Base-by-base conservation (phyloP, 2,888 invertebrate species). In the Andrena hattorfiana region DNA sequence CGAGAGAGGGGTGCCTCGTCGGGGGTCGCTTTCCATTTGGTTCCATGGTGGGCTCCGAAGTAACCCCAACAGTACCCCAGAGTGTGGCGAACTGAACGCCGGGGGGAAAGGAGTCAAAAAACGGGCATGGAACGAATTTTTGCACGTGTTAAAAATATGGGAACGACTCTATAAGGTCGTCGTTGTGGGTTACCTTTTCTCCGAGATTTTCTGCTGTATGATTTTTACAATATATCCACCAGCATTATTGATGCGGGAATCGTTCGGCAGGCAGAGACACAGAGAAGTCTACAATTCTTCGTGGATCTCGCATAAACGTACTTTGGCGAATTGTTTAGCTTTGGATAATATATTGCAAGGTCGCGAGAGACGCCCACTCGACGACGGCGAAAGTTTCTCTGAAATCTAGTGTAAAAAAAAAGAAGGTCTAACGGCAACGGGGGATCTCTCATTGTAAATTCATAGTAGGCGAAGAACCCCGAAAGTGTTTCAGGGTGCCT, bases 61-160 rank as follows among this genome's bases (percentile, higher is more conserved):
- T 85, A 85, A 89, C 88, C 86, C 86, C 85, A 85, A 83, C 80
- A 77, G 87, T 85, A 85, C 87, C 89, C 88, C 85, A 70, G 86
- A 84, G 87, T 82, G 83, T 77, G 83, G 68, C 81, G 76, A 28
- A 30, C 56, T 68, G 13, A 26, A 35, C 20, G 32, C 32, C 13
- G 8, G 26, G 30, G 66, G 63, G 35, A 10, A 78, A 51, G 63
- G 74, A 75, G 64, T 54, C 26, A 56, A 59, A 70, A 66, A 62
- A 77, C 59, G 16, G 71, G 64, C 51, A 80, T 76, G 60, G 81
- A 75, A 84, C 83, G 72, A 87, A 86, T 83, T 70, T 77, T 77
- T 78, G 78, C 75, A 77, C 77, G 82, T 82, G 89, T 82, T 80
- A 77, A 86, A 87, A 91, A 87, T 81, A 76, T 76, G 64, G 74